These are phyloP conservation scores for Daboia siamensis DNA, from an alignment of 2,113 vertebrate species.

Conservation along the genomic window DNA sequence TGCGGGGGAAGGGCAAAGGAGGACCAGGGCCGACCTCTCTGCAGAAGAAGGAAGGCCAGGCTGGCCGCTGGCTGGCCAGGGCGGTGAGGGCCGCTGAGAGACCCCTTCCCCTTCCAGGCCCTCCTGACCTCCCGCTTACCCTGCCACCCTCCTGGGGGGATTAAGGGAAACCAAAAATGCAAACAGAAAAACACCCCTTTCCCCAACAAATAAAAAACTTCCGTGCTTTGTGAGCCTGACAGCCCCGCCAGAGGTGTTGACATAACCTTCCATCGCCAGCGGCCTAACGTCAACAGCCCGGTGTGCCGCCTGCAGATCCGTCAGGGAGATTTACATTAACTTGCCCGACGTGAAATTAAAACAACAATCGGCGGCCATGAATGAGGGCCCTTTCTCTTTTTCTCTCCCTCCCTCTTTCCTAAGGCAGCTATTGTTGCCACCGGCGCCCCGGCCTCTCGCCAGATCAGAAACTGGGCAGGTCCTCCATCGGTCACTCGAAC, in stretches of 20 bases:
- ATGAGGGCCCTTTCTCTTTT: conserved; percentile 40
- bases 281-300: conserved; percentile 62
- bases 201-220: conserved; percentile 51
- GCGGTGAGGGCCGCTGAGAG: conserved; percentile 42
- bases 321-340: conserved; percentile 62
- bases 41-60: conserved; percentile 10
- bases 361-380: conserved; percentile 53
- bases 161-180: conserved; percentile 65
- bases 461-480: neutral
- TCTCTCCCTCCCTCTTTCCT: neutral
- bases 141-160: conserved; percentile 48
- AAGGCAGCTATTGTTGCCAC: neutral
- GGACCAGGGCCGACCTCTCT: neutral
- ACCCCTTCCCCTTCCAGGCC: conserved; percentile 55
- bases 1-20: neutral
- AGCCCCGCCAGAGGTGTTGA: conserved; percentile 59
- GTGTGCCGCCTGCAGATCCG: conserved; percentile 54
- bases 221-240: conserved; percentile 63
- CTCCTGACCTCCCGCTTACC: conserved; percentile 55
- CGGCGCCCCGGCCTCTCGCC: neutral
- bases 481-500: conserved; percentile 49
- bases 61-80: conserved; percentile 8
- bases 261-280: conserved; percentile 59
- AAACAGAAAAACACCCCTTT: conserved; percentile 51
- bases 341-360: conserved; percentile 64